Evolutionary conservation across 2,797 vertebrate genomes (phyloP).

Genomic region (Oryzias dopingdopingensis): DNA sequence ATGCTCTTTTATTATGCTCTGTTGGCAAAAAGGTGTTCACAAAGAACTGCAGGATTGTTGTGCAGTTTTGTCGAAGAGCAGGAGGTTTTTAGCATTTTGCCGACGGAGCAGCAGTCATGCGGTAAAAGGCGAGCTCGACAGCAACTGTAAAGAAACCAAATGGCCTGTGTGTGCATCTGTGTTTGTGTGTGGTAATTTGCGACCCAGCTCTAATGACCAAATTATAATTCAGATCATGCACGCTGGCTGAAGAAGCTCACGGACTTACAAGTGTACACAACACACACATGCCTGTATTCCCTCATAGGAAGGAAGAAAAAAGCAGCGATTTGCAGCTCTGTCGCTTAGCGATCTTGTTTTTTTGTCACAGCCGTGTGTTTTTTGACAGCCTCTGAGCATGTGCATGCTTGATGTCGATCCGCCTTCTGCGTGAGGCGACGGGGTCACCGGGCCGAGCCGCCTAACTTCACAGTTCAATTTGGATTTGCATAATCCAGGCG

Average conservation of each 20-base stretch:
- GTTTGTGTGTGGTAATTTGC: slow-evolving; percentile 47
- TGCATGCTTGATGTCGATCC: slow-evolving; percentile 25
- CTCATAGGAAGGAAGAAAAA: slow-evolving; percentile 4
- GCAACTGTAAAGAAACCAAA: slow-evolving; percentile 48
- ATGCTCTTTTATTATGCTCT: too few species aligned
- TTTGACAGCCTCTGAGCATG: not conserved
- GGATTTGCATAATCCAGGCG: slow-evolving; percentile 72
- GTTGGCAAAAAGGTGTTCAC: too few species aligned
- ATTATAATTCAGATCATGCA: slow-evolving; percentile 67
- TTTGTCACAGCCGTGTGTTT: slow-evolving; percentile 1
- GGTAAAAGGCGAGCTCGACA: slow-evolving; percentile 23
- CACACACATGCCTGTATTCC: slow-evolving; percentile 13
- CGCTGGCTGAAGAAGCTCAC: slow-evolving; percentile 36
- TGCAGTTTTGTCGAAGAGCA: slow-evolving; percentile 30
- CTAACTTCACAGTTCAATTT: slow-evolving; percentile 73
- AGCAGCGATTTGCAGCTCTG: slow-evolving; percentile 1
- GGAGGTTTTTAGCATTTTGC: slow-evolving; percentile 15
- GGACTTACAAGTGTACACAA: slow-evolving; percentile 22
- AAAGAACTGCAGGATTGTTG: not conserved
- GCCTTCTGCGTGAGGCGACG: slow-evolving; percentile 42
- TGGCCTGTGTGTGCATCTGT: slow-evolving; percentile 29
- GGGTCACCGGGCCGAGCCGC: slow-evolving; percentile 67
- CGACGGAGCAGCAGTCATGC: slow-evolving; percentile 10
- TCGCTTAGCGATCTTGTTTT: not conserved
- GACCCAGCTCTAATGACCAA: slow-evolving; percentile 59